Base-by-base conservation (phyloP, 2,113 vertebrate genomes). In the Campylomormyrus numenius region DNA sequence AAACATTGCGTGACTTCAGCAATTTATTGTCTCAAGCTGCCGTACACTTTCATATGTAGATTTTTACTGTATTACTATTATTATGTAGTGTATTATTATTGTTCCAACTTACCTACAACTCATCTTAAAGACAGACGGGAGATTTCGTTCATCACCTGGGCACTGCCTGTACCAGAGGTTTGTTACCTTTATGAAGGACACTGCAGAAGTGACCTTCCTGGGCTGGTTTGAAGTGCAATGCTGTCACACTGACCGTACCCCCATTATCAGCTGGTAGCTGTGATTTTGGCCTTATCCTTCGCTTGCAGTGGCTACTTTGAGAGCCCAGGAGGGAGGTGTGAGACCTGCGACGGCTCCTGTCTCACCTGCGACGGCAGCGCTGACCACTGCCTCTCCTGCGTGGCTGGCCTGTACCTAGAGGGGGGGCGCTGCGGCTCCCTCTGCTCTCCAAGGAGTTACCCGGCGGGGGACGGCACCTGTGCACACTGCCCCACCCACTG, bases 321-420 rank as follows among this genome's bases (percentile, higher is more conserved):
- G 93, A 93, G 93, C 19, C 39, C 89, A 15, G 92, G 93, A 0
- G 94, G 94, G 0, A 92, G 89, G 0, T 96, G 95, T 90, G 94
- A 95, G 74, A 91, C 93, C 84, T 96, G 96, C 27, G 95, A 95
- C 49, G 87, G 70, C 85, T 93, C 94, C 89, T 96, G 96, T 91
- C 90, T 94, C 89, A 95, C 96, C 1, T 96, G 96, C 91, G 96
- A 96, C n/a, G 95, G 94, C 6, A 93, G 80, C 74, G 93, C 92
- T 89, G 92, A 92, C 2, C 94, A 96, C 91, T 96, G 96, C 92
- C 92, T 96, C 88, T 95, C 95, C n/a, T 96, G 96, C 89, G 86
- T 90, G 31, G 93, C 94, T 1, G 94, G 95, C 9, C 91, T 93
- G 77, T 96, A 94, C 91, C 91, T 97, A 89, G 95, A 95, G 91